Base-by-base conservation (phyloP, 2,113 vertebrate genomes). In the Clarias macrocephalus region DNA sequence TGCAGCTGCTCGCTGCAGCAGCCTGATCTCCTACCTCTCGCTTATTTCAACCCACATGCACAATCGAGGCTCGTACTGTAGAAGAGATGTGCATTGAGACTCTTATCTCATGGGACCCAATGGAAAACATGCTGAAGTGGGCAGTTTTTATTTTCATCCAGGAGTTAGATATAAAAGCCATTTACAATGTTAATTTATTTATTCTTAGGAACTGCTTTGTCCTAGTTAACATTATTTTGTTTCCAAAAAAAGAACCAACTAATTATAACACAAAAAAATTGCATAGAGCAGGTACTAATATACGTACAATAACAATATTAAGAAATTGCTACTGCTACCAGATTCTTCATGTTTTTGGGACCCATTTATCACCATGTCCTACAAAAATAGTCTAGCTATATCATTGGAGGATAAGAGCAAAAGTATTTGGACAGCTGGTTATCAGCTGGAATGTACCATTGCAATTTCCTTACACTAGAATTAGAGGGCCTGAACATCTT, bases 81-180 rank as follows among this genome's bases (percentile, higher is more conserved):
- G 42, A 52, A 52, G 21, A 52, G 42, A 12, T 73, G 70, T 73
- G 70, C 33, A 23, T 21, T 73, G 19, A 37, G 66, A 19, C 8
- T 42, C 19, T 23, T 4, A 76, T n/a, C 73, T 76, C 42, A 12
- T 76, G 23, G 12, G 73, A 52, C 23, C 21, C 21, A n/a, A 76
- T 1, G 15, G 42, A 25, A 25, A 52, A 76, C 42, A 13, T 76
- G 73, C 73, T 76, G 42, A n/a, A 25, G 42, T 76, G 73, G 11
- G 42, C 23, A 76, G 73, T 28, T 76, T 76, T 48, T 52, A 73
- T 76, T 76, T 76, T 76, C 42, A 76, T 25, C 21, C 73, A 52
- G 42, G 1, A 52, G 19, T 73, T 52, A 54, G 3, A 76, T n/a
- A 52, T 76, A 37, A 76, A n/a, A 12, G 42, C 73, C 42, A 76